A percentile compares a stretch with the other conserved stretches of the same genome.
These are phyloP conservation scores for Drosophila neoperkinsi DNA, from an alignment of 2,888 invertebrate species.

Conservation along the genomic window DNA sequence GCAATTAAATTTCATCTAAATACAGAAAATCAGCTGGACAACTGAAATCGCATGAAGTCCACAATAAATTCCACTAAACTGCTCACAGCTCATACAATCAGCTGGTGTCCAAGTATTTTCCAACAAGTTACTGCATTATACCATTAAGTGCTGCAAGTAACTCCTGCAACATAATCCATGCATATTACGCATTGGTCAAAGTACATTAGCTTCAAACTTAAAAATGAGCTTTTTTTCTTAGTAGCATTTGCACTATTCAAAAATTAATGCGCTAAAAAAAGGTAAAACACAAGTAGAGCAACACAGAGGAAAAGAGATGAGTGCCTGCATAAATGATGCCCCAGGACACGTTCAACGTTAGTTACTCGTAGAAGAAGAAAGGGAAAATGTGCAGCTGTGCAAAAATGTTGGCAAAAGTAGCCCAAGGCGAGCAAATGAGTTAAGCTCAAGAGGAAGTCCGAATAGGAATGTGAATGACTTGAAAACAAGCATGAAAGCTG, in stretches of 20 bases:
- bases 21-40: neutral
- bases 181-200: conserved; percentile 34
- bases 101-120: conserved; percentile 5
- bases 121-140: neutral
- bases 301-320: conserved; percentile 40
- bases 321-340: conserved; percentile 61
- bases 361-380: conserved; percentile 1
- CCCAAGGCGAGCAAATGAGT: conserved; percentile 38
- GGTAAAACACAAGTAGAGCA: conserved; percentile 30
- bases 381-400: conserved; percentile 36
- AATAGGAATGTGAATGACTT: conserved; percentile 2
- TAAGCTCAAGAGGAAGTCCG: conserved; percentile 25
- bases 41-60: neutral
- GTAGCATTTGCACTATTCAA: conserved; percentile 65
- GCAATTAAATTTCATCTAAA: neutral
- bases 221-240: conserved; percentile 26
- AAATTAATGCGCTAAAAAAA: conserved; percentile 61
- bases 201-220: conserved; percentile 23
- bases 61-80: conserved; percentile 13
- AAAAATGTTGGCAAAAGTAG: conserved; percentile 38
- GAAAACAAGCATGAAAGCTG: conserved; percentile 3
- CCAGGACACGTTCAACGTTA: conserved; percentile 47
- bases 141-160: conserved; percentile 21
- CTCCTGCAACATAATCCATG: conserved; percentile 24
- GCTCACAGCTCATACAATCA: conserved; percentile 10